Evolutionary conservation across 2,888 invertebrate genomes (phyloP).

Genomic region (Cephalotes varians): DNA sequence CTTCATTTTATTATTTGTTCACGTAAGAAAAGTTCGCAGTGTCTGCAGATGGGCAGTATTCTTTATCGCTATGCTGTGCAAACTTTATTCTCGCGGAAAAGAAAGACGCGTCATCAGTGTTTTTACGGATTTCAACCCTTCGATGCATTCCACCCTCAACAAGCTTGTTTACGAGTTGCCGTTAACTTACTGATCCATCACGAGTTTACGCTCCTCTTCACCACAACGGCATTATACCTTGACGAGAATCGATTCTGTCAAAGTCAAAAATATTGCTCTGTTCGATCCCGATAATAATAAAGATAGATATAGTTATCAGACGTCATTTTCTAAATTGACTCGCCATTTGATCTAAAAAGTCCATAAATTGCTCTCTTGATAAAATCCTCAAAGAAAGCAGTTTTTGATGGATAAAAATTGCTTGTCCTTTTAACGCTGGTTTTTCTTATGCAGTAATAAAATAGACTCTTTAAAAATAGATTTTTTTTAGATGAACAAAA

Average conservation of each 20-base stretch:
- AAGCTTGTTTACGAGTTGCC: conserved; percentile 33
- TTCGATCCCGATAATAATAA: conserved; percentile 6
- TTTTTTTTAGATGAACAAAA: not conserved
- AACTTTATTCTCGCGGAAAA: conserved; percentile 1
- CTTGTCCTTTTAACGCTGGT: not conserved
- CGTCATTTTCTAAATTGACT: conserved; percentile 22
- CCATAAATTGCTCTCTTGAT: not conserved
- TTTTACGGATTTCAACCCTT: conserved; percentile 30
- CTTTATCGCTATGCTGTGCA: conserved; percentile 1
- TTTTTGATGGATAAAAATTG: not conserved
- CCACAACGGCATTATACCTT: conserved; percentile 22
- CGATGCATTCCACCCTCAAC: not conserved
- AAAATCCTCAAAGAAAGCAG: not conserved
- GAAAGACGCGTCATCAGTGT: not conserved
- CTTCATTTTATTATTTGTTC: not conserved
- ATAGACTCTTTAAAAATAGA: not conserved
- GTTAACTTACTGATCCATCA: conserved; percentile 31
- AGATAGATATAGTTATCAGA: conserved; percentile 19
- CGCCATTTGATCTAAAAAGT: not conserved
- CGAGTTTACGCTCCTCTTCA: conserved; percentile 21
- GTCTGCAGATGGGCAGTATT: not conserved
- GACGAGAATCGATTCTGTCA: conserved; percentile 14
- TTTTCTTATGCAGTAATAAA: not conserved
- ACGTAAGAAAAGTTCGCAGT: not conserved
- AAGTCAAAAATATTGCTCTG: conserved; percentile 4